Conservation (phyloP, 2,113 vertebrate species). For the Eublepharis macularius region DNA sequence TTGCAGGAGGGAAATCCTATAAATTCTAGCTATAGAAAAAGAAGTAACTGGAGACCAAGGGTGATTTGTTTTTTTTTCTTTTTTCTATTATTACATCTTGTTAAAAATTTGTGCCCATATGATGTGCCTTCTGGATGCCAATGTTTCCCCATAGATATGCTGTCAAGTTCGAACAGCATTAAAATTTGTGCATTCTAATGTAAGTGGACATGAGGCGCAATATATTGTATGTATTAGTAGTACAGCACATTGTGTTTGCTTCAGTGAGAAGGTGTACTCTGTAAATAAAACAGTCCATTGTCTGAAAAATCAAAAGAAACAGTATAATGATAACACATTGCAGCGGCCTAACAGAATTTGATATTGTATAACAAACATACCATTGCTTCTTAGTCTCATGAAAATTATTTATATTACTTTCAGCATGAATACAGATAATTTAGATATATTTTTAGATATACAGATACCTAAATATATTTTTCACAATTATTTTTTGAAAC, state of each 20-base stretch:
- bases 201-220: conserved; percentile 83
- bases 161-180: conserved; percentile 85
- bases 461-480: not conserved
- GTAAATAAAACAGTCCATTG: conserved; percentile 57
- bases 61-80: conserved; percentile 25
- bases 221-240: conserved; percentile 61
- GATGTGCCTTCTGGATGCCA: conserved; percentile 87
- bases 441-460: not conserved
- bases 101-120: conserved; percentile 67
- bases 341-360: no score
- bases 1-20: conserved; percentile 25
- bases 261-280: conserved; percentile 57
- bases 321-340: conserved; percentile 41
- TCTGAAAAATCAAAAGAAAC: conserved; percentile 56
- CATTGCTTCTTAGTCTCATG: not conserved
- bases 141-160: conserved; percentile 86
- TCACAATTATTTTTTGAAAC: conserved; percentile 30
- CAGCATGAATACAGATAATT: not conserved
- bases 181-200: conserved; percentile 83
- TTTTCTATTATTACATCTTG: conserved; percentile 50
- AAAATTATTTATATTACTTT: not conserved
- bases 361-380: not conserved
- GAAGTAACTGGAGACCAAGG: conserved; percentile 6
- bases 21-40: conserved; percentile 27
- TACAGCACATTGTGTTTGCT: conserved; percentile 58